Conservation (phyloP, 2,888 invertebrate species). For the Acanthosoma haemorrhoidale region DNA sequence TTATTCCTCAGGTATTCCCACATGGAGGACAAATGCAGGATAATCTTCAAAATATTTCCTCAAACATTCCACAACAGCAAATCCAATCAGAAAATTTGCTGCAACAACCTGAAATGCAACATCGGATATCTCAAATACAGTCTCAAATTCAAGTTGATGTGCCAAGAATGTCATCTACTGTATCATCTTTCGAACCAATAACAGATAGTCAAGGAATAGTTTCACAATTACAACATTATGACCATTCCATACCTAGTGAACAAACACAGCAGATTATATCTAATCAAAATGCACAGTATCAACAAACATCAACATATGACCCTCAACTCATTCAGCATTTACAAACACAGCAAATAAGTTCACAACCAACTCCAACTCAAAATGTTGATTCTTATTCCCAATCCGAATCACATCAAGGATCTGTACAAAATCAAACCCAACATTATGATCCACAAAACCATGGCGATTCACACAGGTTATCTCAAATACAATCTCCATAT, state of each 20-base stretch:
- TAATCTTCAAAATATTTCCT: constrained; percentile 1
- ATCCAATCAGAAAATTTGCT: constrained; percentile 45
- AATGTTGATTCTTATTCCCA: not conserved
- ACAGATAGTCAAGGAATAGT: constrained; percentile 2
- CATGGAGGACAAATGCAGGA: constrained; percentile 1
- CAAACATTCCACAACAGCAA: constrained; percentile 32
- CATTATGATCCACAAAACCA: constrained; percentile 14
- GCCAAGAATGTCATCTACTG: constrained; percentile 40
- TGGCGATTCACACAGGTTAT: constrained; percentile 29
- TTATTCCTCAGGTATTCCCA: constrained; percentile 15
- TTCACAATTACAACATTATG: constrained; percentile 13
- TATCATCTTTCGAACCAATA: not conserved
- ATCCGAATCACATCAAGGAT: constrained; percentile 1
- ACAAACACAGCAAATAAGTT: not conserved
- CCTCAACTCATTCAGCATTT: not conserved
- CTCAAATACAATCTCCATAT: constrained; percentile 32
- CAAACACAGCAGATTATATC: constrained; percentile 48
- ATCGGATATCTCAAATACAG: constrained; percentile 6
- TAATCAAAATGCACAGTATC: constrained; percentile 43
- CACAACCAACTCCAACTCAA: constrained; percentile 1
- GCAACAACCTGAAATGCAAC: constrained; percentile 35
- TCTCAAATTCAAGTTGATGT: constrained; percentile 46
- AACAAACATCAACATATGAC: not conserved
- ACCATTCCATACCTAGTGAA: constrained; percentile 4
- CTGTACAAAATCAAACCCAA: not conserved